Evolutionary conservation across 64 coral and sea anemone genomes (phyloP).

Genomic region (Pachyseris speciosa): DNA sequence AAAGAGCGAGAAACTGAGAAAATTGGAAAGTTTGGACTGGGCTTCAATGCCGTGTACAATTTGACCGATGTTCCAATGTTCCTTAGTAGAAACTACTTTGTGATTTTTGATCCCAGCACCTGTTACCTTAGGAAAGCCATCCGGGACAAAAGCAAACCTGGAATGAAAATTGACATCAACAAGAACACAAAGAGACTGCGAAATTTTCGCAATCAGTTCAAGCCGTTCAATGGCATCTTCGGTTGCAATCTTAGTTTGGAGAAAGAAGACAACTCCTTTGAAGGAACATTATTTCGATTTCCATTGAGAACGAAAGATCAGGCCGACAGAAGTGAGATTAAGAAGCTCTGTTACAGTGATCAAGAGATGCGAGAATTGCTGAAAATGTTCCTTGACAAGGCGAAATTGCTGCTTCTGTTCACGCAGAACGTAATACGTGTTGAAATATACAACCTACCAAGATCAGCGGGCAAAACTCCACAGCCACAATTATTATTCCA

Average conservation of each 20-base stretch:
- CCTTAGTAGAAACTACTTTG: constrained; percentile 73
- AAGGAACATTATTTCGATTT: constrained; percentile 85
- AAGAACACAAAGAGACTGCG: constrained; percentile 40
- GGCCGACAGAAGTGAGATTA: constrained; percentile 76
- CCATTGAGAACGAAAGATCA: constrained; percentile 80
- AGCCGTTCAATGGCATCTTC: constrained; percentile 81
- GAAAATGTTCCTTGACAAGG: constrained; percentile 29
- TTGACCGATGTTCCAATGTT: constrained; percentile 88
- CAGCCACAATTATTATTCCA: constrained; percentile 54
- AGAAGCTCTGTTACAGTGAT: constrained; percentile 60
- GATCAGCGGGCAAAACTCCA: constrained; percentile 1
- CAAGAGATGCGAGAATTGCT: constrained; percentile 40
- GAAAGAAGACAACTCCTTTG: constrained; percentile 31
- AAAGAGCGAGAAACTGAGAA: constrained; percentile 77
- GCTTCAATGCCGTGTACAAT: constrained; percentile 89
- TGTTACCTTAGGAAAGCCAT: constrained; percentile 66
- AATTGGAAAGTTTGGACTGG: constrained; percentile 90
- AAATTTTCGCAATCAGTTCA: constrained; percentile 62
- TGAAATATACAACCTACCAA: constrained; percentile 48
- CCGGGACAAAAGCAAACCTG: constrained; percentile 52
- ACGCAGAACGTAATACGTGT: constrained; percentile 78
- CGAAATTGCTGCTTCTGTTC: constrained; percentile 70
- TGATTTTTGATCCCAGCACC: constrained; percentile 84
- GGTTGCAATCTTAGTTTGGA: constrained; percentile 12
- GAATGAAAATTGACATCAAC: constrained; percentile 49